Base-by-base conservation (phyloP, 2,797 vertebrate species). In the Percopsis omiscomaycus region DNA sequence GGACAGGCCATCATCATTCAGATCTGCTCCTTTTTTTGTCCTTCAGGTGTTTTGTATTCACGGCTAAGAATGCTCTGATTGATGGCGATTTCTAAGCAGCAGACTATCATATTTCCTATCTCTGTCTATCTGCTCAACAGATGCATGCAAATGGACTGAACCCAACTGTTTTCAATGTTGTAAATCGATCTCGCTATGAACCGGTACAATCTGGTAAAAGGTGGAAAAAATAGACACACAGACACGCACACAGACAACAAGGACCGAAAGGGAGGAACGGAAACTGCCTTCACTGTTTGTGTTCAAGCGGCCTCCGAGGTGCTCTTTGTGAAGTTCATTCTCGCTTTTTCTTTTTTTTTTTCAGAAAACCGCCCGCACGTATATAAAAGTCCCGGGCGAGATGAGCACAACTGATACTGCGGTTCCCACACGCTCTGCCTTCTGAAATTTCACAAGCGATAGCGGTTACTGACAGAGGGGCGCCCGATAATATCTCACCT, bases 371-470 rank as follows among this genome's bases (percentile, higher is more conserved):
- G 49, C 84, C 83, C 59, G 75, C 75, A 62, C 63, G 51, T 87
- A 79, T 88, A 78, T 87, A 86, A 89, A 90, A 84, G 85, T 85
- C 81, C 84, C 64, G 77, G 83, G 84, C n/a, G 66, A 89, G 88
- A 90, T 89, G 90, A 88, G 88, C 79, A 71, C 72, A 85, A 84
- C 81, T 74, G 89, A 91, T 91, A 90, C 77, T 74, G 71, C 59
- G 82, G 85, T 91, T 92, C 90, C 89, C 91, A 91, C 88, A 86
- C 84, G 74, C 86, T 83, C 71, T 67, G 81, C 82, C 80, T 84
- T 90, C 88, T 88, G 89, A 92, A 91, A 90, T 91, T 90, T 93
- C 91, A 91, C 90, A 92, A 89, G 83, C 71, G 77, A 90, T 89
- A 87, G 88, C 59, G 77, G 90, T 90, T 91, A 88, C 82, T 89